A percentile compares a stretch with the other conserved stretches of the same genome.
Conservation (phyloP, 2,797 vertebrate genomes). For the Carcharodon carcharias region DNA sequence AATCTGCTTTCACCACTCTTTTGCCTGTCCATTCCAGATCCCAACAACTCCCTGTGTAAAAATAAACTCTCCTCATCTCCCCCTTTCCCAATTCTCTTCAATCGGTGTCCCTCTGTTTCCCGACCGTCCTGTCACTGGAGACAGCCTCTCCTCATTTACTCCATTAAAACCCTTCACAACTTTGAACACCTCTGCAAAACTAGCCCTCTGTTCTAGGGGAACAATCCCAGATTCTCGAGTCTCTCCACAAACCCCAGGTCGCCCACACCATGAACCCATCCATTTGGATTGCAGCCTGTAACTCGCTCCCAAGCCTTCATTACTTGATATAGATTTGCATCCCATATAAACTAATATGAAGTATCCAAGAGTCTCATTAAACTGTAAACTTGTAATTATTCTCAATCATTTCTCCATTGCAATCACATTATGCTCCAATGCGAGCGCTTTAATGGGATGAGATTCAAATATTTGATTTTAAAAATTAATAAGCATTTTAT, state of each 20-base stretch:
- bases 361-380: neutral
- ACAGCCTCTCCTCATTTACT: neutral
- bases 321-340: too few relatives aligned
- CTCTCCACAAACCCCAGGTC: too few relatives aligned
- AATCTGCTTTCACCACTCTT: neutral
- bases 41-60: neutral
- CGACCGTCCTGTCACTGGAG: neutral
- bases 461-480: slow-evolving; percentile 9
- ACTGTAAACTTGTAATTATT: neutral
- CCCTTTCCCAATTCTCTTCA: neutral
- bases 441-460: neutral
- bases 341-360: neutral
- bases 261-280: neutral
- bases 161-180: neutral
- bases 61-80: neutral
- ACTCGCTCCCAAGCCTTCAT: too few relatives aligned
- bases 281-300: too few relatives aligned
- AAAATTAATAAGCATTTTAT: neutral
- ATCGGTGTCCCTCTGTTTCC: neutral
- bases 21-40: neutral
- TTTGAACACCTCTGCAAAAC: neutral
- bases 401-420: neutral
- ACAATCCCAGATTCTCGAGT: neutral
- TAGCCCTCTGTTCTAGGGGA: neutral
- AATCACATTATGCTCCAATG: neutral